Evolutionary conservation across 2,113 vertebrate genomes (phyloP), one percentile per base, ranked within the genome.

Genomic region (Jaculus jaculus): DNA sequence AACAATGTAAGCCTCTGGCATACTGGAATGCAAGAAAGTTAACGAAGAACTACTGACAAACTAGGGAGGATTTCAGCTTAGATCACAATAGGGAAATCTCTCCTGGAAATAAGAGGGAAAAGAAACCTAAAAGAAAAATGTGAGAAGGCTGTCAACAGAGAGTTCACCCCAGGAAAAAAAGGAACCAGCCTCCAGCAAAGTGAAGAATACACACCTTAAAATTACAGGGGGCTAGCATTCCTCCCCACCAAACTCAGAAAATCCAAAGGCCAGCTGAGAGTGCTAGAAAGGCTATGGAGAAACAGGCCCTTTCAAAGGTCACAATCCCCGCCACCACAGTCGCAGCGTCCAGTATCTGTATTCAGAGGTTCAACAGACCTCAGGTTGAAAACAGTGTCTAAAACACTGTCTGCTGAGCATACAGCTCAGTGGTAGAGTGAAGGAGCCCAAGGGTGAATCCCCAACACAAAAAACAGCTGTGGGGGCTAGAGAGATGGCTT

Each of bases 51-150:
- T 71, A 80, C 32, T 21, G 26, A 65, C 69, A 78, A 90, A 13
- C 58, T 78, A 3, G n/a, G 28, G 26, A 8, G 78, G n/a, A 80
- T 0, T 68, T 71, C 34, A 92, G 80, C 51, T 88, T 20, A 4
- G 0, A 60, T 75, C 23, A 80, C 54, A 89, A 79, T 87, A 42
- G 16, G 39, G n/a, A 79, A 91, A 94, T 32, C 20, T 78, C 10
- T 89, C n/a, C 68, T 61, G 90, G 82, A 82, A 93, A 94, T 1
- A 66, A 47, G 74, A 30, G 37, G 80, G 86, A 73, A 93, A 90
- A 28, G 28, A n/a, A 88, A 80, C 63, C 23, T n/a, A 71, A 93
- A 92, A 42, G 60, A 74, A 90, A 94, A 91, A 75, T 21, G 24
- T 37, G 15, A 65, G 74, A 93, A 94, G 23, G 30, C 4, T 54